A percentile compares a stretch with the other conserved stretches of the same genome.
Evolutionary conservation across 2,797 vertebrate species (phyloP).

Genomic region (Schizopygopsis malacanthus): DNA sequence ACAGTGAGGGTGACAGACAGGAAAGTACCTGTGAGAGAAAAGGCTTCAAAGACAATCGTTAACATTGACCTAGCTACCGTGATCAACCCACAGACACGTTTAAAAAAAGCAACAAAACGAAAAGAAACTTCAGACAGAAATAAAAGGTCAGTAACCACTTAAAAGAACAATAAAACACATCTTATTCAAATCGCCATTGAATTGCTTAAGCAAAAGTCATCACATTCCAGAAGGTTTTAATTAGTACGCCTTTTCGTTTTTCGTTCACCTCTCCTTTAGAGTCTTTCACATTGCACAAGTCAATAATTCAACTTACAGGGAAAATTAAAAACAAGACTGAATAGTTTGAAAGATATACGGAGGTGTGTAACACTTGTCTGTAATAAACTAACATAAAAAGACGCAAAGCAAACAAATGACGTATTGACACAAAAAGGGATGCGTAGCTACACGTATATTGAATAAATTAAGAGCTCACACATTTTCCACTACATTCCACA

Average conservation of each 20-base stretch:
- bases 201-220: constrained; percentile 53
- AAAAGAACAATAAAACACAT: constrained; percentile 43
- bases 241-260: constrained; percentile 59
- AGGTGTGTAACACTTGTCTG: constrained; percentile 25
- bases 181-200: constrained; percentile 46
- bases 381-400: constrained; percentile 48
- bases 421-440: constrained; percentile 40
- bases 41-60: constrained; percentile 69
- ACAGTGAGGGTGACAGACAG: constrained; percentile 39
- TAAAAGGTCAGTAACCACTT: constrained; percentile 25
- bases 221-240: constrained; percentile 65
- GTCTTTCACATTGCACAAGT: constrained; percentile 57
- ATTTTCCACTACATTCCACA: constrained; percentile 60
- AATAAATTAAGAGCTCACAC: constrained; percentile 56
- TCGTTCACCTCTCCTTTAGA: constrained; percentile 29
- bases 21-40: constrained; percentile 67
- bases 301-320: constrained; percentile 25
- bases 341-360: not conserved
- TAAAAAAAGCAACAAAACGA: constrained; percentile 29
- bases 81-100: constrained; percentile 38
- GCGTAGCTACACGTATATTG: constrained; percentile 35
- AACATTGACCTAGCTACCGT: constrained; percentile 54
- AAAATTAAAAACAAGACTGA: constrained; percentile 20
- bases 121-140: constrained; percentile 28
- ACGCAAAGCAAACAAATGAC: constrained; percentile 1